A percentile compares a stretch with the other conserved stretches of the same genome.
phyloP scores from a whole-genome alignment of 2,888 invertebrate genomes.

The Pinctada fucata region DNA sequence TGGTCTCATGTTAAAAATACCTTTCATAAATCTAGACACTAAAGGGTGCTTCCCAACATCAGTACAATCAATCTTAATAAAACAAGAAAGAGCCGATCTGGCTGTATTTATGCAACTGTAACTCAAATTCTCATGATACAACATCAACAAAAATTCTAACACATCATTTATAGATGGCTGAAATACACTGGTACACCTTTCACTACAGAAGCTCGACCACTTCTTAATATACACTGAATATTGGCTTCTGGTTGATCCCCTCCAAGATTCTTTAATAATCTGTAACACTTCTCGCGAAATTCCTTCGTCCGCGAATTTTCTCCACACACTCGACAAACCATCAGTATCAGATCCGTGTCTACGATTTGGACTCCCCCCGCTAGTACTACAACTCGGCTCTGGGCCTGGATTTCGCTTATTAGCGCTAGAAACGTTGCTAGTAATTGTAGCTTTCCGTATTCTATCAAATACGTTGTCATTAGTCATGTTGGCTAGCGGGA shows the following conservation, averaged over 20 bases:
- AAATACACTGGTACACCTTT: not conserved
- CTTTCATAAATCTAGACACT: constrained; percentile 26
- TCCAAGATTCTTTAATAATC: constrained; percentile 20
- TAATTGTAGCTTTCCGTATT: too few relatives aligned
- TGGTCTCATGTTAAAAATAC: constrained; percentile 23
- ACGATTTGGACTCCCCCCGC: too few relatives aligned
- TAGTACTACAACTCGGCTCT: too few relatives aligned
- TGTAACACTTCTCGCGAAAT: constrained; percentile 14
- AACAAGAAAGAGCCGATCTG: constrained; percentile 15
- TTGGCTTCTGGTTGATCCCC: not conserved
- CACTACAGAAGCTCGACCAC: constrained; percentile 8
- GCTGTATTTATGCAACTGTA: constrained; percentile 26
- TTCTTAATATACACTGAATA: not conserved
- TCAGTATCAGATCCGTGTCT: too few relatives aligned
- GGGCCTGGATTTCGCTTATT: too few relatives aligned
- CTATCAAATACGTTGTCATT: too few relatives aligned
- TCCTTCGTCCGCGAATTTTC: constrained; percentile 4
- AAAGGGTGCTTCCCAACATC: constrained; percentile 19
- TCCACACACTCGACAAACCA: too few relatives aligned
- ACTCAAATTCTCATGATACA: constrained; percentile 3
- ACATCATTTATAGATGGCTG: constrained; percentile 14
- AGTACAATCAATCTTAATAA: constrained; percentile 1
- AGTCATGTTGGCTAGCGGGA: too few relatives aligned
- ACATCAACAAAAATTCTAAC: constrained; percentile 4
- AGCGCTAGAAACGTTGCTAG: too few relatives aligned